phyloP scores from a whole-genome alignment of 2,797 vertebrate species.

The Lithobates pipiens region DNA sequence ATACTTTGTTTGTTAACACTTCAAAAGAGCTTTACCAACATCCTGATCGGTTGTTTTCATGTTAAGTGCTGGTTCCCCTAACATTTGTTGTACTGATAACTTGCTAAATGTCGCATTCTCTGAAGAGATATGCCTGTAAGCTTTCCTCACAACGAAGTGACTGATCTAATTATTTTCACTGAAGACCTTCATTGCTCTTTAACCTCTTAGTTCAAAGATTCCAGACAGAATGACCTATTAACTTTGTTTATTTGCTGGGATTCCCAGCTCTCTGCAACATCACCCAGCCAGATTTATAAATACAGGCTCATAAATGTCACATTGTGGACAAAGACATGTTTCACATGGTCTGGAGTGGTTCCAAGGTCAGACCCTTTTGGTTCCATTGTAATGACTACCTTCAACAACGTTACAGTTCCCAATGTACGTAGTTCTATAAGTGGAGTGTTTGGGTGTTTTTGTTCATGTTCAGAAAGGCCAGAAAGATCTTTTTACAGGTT shows the following conservation, averaged over 20 bases:
- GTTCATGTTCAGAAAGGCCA: too few relatives aligned
- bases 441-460: too few relatives aligned
- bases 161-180: neutral
- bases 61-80: neutral
- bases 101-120: neutral
- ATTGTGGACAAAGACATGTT: too few relatives aligned
- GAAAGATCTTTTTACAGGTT: too few relatives aligned
- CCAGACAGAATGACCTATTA: neutral
- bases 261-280: neutral
- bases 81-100: neutral
- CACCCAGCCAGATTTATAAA: neutral
- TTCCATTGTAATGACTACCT: too few relatives aligned
- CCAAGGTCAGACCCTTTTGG: too few relatives aligned
- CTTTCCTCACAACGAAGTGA: neutral
- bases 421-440: too few relatives aligned
- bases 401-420: too few relatives aligned
- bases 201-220: neutral
- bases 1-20: too few relatives aligned
- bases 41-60: neutral
- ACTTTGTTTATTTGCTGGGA: neutral
- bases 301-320: too few relatives aligned
- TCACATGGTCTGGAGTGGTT: too few relatives aligned
- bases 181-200: neutral
- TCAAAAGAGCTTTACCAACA: neutral
- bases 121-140: neutral